Conservation (phyloP, 2,113 vertebrate genomes). For the Cochlearius cochlearius region DNA sequence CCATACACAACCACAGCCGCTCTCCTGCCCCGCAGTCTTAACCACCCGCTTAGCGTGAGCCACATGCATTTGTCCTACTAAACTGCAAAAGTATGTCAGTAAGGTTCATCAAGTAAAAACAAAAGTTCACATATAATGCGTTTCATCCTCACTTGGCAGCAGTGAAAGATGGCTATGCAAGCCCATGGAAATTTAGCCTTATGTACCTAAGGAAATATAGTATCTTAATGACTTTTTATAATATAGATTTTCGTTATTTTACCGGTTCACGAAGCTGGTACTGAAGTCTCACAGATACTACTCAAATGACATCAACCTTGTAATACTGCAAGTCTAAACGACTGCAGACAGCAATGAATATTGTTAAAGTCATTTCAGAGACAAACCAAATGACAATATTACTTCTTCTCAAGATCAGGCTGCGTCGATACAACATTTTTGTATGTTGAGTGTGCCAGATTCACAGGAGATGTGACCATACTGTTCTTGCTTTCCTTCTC, state of each 20-base stretch:
- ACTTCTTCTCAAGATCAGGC: neutral
- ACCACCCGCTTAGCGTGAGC: rapidly evolving
- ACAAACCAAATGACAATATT: neutral
- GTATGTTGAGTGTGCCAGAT: neutral
- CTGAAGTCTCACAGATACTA: neutral
- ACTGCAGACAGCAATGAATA: neutral
- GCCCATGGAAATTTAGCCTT: neutral
- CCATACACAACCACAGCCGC: rapidly evolving
- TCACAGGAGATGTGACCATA: neutral
- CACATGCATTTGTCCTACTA: neutral
- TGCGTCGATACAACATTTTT: neutral
- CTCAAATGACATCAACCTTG: neutral
- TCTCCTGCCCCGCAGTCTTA: too few relatives aligned
- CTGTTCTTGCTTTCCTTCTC: neutral
- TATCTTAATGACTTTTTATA: neutral
- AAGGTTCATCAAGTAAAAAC: neutral
- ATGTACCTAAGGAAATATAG: neutral
- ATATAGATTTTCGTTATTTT: neutral
- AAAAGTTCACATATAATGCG: neutral
- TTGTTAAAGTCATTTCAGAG: neutral
- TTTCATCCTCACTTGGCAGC: neutral
- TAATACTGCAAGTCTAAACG: neutral
- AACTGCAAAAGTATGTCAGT: neutral
- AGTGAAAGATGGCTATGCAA: neutral
- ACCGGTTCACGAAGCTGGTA: neutral